These are phyloP conservation scores for Hormaphis cornu DNA, from an alignment of 1,140 invertebrate species.

Conservation along the genomic window DNA sequence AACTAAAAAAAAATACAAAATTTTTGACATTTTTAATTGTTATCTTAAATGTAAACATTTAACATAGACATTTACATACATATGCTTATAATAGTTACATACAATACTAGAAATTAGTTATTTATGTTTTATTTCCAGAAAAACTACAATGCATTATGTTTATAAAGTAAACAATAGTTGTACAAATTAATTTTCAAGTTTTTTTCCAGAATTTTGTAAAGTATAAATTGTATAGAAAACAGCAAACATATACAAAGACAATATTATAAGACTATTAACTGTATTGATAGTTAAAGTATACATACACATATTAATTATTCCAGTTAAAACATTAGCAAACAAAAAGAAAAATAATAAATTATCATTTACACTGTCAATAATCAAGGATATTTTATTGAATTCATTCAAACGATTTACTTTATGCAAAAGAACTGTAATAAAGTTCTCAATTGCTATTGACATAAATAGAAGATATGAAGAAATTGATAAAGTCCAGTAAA, in stretches of 20 bases:
- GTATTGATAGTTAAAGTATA: constrained; percentile 49
- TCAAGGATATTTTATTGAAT: constrained; percentile 35
- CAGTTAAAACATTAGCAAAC: constrained; percentile 66
- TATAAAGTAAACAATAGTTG: not conserved
- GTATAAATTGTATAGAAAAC: constrained; percentile 37
- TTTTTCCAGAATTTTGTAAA: constrained; percentile 13
- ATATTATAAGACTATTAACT: constrained; percentile 46
- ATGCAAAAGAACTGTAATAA: constrained; percentile 4
- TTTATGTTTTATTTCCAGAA: too few relatives aligned
- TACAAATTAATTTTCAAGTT: not conserved
- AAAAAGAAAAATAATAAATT: constrained; percentile 72
- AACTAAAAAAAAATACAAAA: too few relatives aligned
- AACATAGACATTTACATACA: too few relatives aligned
- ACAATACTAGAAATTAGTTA: too few relatives aligned
- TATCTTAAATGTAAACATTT: too few relatives aligned
- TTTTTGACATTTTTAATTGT: too few relatives aligned
- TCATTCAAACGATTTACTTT: not conserved
- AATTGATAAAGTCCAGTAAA: constrained; percentile 60
- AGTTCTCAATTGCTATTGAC: constrained; percentile 34
- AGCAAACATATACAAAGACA: constrained; percentile 50
- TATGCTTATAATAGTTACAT: too few relatives aligned
- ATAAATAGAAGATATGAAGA: constrained; percentile 39
- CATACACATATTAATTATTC: constrained; percentile 61
- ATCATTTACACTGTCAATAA: constrained; percentile 58
- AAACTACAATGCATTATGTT: too few relatives aligned